A percentile compares a stretch with the other conserved stretches of the same genome.
Evolutionary conservation across 2,888 invertebrate genomes (phyloP).

Genomic region (Toxonevra muliebris): DNA sequence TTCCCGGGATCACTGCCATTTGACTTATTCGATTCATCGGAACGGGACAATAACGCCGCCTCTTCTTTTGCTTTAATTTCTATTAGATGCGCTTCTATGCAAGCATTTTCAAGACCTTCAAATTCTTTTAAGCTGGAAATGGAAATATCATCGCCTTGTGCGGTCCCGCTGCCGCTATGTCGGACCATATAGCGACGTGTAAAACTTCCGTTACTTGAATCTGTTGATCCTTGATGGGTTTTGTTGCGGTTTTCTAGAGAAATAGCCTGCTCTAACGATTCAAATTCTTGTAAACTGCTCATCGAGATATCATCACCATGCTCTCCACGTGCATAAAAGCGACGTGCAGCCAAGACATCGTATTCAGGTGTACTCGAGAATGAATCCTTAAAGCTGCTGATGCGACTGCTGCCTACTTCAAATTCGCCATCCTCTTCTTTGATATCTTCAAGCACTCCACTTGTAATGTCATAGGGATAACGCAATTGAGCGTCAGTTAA

Average conservation of each 20-base stretch:
- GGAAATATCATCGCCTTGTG: conserved; percentile 80
- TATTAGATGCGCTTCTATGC: conserved; percentile 82
- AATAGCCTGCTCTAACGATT: conserved; percentile 86
- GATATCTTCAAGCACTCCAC: conserved; percentile 88
- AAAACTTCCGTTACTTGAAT: conserved; percentile 85
- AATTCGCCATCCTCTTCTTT: conserved; percentile 93
- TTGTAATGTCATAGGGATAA: conserved; percentile 81
- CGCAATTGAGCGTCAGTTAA: conserved; percentile 71
- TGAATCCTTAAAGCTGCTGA: conserved; percentile 85
- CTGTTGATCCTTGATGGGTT: conserved; percentile 78
- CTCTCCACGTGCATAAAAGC: conserved; percentile 80
- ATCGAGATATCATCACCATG: conserved; percentile 88
- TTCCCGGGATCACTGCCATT: conserved; percentile 57
- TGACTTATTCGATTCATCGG: conserved; percentile 65
- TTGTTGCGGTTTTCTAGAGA: conserved; percentile 79
- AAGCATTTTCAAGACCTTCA: conserved; percentile 89
- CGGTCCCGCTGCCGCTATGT: conserved; percentile 69
- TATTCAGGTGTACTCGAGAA: conserved; percentile 93
- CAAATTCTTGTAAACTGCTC: conserved; percentile 93
- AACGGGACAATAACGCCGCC: conserved; percentile 75
- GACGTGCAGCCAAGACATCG: conserved; percentile 83
- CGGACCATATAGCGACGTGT: conserved; percentile 76
- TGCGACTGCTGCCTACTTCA: conserved; percentile 77
- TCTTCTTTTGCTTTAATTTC: conserved; percentile 87
- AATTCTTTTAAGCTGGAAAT: conserved; percentile 90